Evolutionary conservation across 2,888 invertebrate genomes (phyloP), one percentile per base, ranked within the genome.

Genomic region (Thelaira solivaga): DNA sequence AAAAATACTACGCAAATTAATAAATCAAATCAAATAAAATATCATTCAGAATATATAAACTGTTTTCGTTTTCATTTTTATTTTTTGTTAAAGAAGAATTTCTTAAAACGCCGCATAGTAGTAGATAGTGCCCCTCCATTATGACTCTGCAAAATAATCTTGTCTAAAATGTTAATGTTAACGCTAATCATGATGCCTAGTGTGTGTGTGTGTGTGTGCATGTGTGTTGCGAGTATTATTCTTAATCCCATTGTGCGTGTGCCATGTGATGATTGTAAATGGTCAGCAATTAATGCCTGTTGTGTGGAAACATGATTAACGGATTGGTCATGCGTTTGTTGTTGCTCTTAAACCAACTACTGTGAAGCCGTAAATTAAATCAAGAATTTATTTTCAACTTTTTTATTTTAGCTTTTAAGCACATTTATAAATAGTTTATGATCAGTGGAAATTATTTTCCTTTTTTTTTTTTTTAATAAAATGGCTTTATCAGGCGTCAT

Each of bases 201-300:
- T 26, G 6, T 26, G n/a, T 26, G 6, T 5, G 26, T 26, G 26
- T 26, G 6, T 36, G 36, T 36, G n/a, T n/a, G n/a, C n/a, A n/a
- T n/a, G n/a, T n/a, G n/a, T n/a, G n/a, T n/a, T n/a, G n/a, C 47
- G 29, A 20, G 39, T 13, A 10, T 51, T 18, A 20, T n/a, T 20
- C 10, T 29, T 16, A 4, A 7, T 20, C 41, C 59, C 49, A 69
- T 64, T 64, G 68, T 72, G 67, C 22, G 26, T 29, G 68, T 59
- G 16, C 24, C 22, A 65, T 51, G 20, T 36, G 77, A 68, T 59
- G 77, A 73, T 69, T 67, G 73, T 62, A 62, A 80, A 69, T 73
- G 41, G 65, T 53, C 39, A 13, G 67, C 69, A 80, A 80, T 78
- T 80, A 80, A 64, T 59, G 76, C 73, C 49, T 69, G 73, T 71